Evolutionary conservation across 2,797 vertebrate species (phyloP).

Genomic region (Coracias cyanogaster): DNA sequence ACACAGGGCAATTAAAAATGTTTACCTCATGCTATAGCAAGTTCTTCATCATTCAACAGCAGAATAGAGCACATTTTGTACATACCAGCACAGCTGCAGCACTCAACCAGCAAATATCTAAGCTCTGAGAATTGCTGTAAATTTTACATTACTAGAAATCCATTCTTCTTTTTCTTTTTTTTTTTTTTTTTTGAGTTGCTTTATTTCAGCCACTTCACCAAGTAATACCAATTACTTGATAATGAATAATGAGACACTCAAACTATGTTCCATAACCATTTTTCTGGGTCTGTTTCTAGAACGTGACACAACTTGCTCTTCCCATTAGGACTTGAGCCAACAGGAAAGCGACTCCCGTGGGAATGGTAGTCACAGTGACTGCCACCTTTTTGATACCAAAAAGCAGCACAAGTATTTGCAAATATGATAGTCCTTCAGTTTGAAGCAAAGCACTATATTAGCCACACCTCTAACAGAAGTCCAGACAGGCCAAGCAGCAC

Average conservation of each 20-base stretch:
- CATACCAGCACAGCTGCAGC: not conserved
- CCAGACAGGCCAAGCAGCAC: not conserved
- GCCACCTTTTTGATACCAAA: not conserved
- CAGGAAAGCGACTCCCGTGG: not conserved
- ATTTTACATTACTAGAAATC: not conserved
- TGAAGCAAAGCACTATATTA: not conserved
- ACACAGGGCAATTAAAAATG: not conserved
- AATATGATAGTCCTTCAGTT: rapidly evolving
- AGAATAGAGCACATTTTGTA: not conserved
- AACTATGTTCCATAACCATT: rapidly evolving
- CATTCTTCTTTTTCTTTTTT: not conserved
- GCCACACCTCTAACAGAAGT: not conserved
- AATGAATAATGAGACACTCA: not conserved
- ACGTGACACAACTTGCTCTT: rapidly evolving
- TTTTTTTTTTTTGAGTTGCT: rapidly evolving
- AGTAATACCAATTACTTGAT: not conserved
- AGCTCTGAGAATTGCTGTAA: not conserved
- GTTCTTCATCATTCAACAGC: not conserved
- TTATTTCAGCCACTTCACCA: not conserved
- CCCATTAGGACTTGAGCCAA: not conserved
- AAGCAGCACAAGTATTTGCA: not conserved
- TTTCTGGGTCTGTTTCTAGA: not conserved
- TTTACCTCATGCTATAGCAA: not conserved
- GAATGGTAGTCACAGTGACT: not conserved
- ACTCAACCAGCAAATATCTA: not conserved